Base-by-base conservation (phyloP, 2,888 invertebrate genomes). In the Diadegma fenestrale region DNA sequence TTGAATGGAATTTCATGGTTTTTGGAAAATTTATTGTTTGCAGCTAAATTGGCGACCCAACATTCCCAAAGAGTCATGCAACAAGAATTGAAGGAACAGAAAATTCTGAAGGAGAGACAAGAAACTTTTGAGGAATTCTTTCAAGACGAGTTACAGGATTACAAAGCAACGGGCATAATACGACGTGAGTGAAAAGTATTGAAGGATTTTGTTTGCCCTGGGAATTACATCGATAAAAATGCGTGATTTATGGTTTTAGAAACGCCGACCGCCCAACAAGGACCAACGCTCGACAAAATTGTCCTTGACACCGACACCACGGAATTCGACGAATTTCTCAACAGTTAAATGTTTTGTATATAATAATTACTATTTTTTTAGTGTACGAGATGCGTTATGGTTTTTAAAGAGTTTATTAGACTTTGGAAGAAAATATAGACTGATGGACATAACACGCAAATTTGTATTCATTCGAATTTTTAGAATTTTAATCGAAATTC, bases 91-190 rank as follows among this genome's bases (percentile, higher is more conserved):
- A 94, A 94, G 71, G 94, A 96, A 81, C 94, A 95, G 79, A 94
- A 94, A 87, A 92, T 95, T 8, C 94, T 96, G 88, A 95, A 95
- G 88, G 97, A 97, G 90, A 94, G 96, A 45, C 96, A 96, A 89
- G 95, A 95, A 83, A 96, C 96, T 0, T 97, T 96, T 89, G 96
- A 96, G 88, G 96, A 96, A 91, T 96, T 96, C 14, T 97, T 97
- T 90, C 95, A 96, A 91, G 95, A 95, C 89, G 97, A 97, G 92
- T 92, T 97, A 87, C 95, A 95, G 87, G 95, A 95, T 75, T 96
- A 95, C 89, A 96, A 96, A 91, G 95, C 94, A 88, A 95, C 95
- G 58, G 96, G 96, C 79, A 94, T 94, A 54, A 94, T 96, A 88
- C 95, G 96, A 90, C 96, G 96, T 96, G 94, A 90, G 92, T 92